A percentile compares a stretch with the other conserved stretches of the same genome.
Conservation (phyloP, 2,888 invertebrate genomes). For the Zonitis immaculata region DNA sequence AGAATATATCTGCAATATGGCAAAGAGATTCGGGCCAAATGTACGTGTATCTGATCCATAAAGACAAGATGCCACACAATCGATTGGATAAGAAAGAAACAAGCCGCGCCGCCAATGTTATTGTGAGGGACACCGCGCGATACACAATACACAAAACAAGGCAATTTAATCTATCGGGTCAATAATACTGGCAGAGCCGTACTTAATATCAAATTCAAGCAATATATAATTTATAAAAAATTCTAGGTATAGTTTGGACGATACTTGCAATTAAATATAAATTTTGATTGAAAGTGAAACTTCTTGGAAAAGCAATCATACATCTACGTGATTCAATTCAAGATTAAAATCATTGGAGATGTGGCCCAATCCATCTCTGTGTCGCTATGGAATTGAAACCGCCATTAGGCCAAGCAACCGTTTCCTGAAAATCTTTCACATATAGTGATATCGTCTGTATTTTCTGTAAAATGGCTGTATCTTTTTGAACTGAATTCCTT, state of each 20-base stretch:
- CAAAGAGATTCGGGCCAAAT: conserved; percentile 39
- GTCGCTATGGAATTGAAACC: not conserved
- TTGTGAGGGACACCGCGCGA: conserved; percentile 41
- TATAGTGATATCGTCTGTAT: not conserved
- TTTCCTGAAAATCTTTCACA: not conserved
- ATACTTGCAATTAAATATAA: not conserved
- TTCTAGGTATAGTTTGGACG: too few species aligned
- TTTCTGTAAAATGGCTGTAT: not conserved
- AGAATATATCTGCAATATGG: conserved; percentile 35
- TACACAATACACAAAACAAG: conserved; percentile 45
- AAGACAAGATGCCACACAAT: conserved; percentile 49
- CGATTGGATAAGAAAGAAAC: conserved; percentile 45
- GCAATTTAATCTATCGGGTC: conserved; percentile 40
- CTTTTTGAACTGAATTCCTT: not conserved
- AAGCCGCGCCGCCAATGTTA: conserved; percentile 42
- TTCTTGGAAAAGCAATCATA: not conserved
- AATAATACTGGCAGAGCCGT: conserved; percentile 28
- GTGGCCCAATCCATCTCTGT: conserved; percentile 1
- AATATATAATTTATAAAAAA: not conserved
- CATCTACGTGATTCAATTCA: not conserved
- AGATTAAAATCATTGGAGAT: not conserved
- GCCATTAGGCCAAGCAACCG: not conserved
- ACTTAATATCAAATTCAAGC: conserved; percentile 7
- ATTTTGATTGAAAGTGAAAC: conserved; percentile 1
- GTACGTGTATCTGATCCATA: conserved; percentile 42